These are phyloP conservation scores for Rachycentron canadum DNA, from an alignment of 2,797 vertebrate genomes.

Conservation along the genomic window DNA sequence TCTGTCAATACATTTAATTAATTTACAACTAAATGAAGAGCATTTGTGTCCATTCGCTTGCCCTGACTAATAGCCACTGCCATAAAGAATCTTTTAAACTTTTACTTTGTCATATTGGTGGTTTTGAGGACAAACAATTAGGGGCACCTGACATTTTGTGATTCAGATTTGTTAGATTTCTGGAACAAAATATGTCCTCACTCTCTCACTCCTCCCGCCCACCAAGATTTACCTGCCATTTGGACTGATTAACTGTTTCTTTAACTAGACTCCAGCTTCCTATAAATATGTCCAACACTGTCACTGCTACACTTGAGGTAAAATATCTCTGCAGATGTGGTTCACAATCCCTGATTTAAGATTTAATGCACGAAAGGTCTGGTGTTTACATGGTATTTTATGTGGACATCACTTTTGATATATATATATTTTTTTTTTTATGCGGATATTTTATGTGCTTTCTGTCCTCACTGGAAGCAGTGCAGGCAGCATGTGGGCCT, in stretches of 20 bases:
- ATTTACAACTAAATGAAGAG: no score
- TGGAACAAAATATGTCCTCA: not conserved
- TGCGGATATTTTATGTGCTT: slow-evolving; percentile 14
- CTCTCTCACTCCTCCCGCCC: not conserved
- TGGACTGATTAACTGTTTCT: not conserved
- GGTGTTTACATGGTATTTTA: slow-evolving; percentile 10
- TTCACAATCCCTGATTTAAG: not conserved
- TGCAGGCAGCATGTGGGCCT: slow-evolving; percentile 37
- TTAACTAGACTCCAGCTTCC: slow-evolving; percentile 1
- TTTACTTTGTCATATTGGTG: no score
- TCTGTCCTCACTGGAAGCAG: slow-evolving; percentile 20
- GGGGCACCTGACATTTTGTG: no score
- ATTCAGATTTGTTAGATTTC: not conserved
- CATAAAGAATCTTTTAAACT: no score
- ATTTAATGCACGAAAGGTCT: not conserved
- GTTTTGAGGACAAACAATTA: no score
- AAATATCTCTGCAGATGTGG: not conserved
- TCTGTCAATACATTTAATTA: no score
- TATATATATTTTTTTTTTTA: not conserved
- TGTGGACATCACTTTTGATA: slow-evolving; percentile 1
- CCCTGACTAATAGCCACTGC: no score
- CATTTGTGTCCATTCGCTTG: no score
- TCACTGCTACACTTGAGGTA: not conserved
- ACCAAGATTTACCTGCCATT: not conserved
- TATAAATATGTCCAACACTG: not conserved